A percentile compares a stretch with the other conserved stretches of the same genome.
Conservation (phyloP, 2,888 invertebrate genomes). For the Sesamia inferens region DNA sequence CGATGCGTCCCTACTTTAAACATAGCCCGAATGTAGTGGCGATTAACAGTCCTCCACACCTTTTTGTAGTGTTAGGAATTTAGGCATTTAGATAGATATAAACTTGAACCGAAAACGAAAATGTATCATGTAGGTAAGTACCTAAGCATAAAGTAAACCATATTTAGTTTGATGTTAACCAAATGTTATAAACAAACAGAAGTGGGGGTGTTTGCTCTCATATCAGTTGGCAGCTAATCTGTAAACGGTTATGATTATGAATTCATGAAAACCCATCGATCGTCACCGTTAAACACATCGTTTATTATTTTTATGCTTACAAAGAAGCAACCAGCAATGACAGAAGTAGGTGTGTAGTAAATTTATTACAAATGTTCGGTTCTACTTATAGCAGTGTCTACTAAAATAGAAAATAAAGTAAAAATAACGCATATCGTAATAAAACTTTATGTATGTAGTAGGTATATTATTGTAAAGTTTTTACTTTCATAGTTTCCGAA, state of each 20-base stretch:
- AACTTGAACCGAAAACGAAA: slow-evolving; percentile 32
- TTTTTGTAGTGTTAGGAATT: too few relatives aligned
- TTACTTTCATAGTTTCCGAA: slow-evolving; percentile 11
- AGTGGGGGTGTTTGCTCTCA: slow-evolving; percentile 69
- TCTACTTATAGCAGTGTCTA: background rate
- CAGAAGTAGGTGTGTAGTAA: slow-evolving; percentile 22
- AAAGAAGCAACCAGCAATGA: slow-evolving; percentile 44
- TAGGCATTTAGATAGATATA: too few relatives aligned
- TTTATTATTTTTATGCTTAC: slow-evolving; percentile 56
- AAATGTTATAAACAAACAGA: slow-evolving; percentile 73
- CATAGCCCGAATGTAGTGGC: too few relatives aligned
- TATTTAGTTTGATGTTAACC: slow-evolving; percentile 70
- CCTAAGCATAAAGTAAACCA: slow-evolving; percentile 50
- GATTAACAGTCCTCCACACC: too few relatives aligned
- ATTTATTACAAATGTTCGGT: slow-evolving; percentile 20
- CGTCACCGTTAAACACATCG: slow-evolving; percentile 45
- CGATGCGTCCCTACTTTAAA: too few relatives aligned
- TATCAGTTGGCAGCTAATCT: slow-evolving; percentile 63
- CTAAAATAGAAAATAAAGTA: background rate
- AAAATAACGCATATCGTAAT: background rate
- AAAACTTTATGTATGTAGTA: background rate
- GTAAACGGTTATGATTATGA: slow-evolving; percentile 65
- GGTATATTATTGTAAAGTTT: background rate
- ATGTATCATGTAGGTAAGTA: slow-evolving; percentile 18
- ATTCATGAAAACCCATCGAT: slow-evolving; percentile 59